These are phyloP conservation scores for Phortica variegata DNA, from an alignment of 1,140 invertebrate genomes.

Conservation along the genomic window DNA sequence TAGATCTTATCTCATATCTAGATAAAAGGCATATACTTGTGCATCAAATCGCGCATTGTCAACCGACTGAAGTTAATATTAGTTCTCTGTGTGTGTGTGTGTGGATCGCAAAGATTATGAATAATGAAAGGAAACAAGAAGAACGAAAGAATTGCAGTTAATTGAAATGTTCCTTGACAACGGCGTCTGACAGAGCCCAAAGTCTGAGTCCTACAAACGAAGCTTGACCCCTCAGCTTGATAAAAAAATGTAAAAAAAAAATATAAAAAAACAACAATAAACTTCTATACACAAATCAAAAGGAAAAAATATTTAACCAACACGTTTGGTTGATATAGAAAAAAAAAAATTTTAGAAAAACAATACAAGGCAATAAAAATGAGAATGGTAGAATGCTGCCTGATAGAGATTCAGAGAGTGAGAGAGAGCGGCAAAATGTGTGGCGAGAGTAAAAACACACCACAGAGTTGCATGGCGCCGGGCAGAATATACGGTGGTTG, in stretches of 20 bases:
- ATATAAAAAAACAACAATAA: too few species aligned
- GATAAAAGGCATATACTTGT: conserved; percentile 39
- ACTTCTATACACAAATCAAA: too few species aligned
- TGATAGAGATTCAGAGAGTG: conserved; percentile 4
- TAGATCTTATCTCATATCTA: conserved; percentile 49
- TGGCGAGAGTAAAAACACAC: conserved; percentile 34
- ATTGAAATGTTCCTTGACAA: conserved; percentile 55
- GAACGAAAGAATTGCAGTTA: conserved; percentile 52
- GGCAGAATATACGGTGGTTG: background rate
- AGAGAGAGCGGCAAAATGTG: conserved; percentile 37
- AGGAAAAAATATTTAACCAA: too few species aligned
- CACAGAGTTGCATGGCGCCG: conserved; percentile 2
- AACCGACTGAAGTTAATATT: conserved; percentile 39
- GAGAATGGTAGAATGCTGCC: background rate
- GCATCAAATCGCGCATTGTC: conserved; percentile 21
- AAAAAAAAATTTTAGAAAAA: too few species aligned
- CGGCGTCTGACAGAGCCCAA: too few species aligned
- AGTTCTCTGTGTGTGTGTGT: conserved; percentile 32
- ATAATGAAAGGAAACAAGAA: conserved; percentile 15
- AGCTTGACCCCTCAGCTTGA: too few species aligned
- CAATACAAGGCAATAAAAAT: too few species aligned
- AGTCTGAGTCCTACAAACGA: too few species aligned
- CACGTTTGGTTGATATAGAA: too few species aligned
- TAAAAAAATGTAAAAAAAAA: too few species aligned
- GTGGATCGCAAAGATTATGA: conserved; percentile 48